Percentiles rank a stretch among this genome's conserved stretches.
Evolutionary conservation across 1,140 invertebrate species (phyloP).

Genomic region (Ganaspis sp.): DNA sequence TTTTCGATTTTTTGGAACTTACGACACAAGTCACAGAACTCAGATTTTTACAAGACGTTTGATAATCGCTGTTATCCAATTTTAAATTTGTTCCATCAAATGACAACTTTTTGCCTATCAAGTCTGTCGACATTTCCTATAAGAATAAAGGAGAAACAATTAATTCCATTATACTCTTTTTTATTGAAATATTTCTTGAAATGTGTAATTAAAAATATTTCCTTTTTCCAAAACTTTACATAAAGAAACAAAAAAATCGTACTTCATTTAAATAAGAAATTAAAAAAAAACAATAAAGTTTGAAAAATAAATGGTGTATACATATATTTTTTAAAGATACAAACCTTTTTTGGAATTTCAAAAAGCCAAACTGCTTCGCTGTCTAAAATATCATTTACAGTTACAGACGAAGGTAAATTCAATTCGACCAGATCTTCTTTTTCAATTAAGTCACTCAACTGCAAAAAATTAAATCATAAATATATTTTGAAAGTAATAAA

Average conservation of each 20-base stretch:
- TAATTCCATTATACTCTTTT: not conserved
- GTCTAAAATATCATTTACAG: not conserved
- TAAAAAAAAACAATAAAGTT: not conserved
- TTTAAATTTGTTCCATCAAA: not conserved
- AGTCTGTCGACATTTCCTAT: not conserved
- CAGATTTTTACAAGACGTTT: not conserved
- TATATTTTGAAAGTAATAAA: not conserved
- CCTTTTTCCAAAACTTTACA: no score
- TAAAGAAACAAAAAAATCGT: no score
- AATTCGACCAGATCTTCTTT: not conserved
- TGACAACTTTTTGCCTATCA: not conserved
- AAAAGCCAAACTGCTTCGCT: not conserved
- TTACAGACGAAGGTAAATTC: not conserved
- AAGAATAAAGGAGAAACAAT: not conserved
- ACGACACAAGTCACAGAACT: not conserved
- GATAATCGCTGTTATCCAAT: not conserved
- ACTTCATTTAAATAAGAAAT: not conserved
- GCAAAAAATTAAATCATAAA: not conserved
- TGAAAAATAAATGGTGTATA: not conserved
- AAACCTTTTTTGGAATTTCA: constrained; percentile 11
- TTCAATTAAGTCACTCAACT: not conserved
- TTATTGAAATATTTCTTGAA: no score
- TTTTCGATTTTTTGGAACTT: not conserved
- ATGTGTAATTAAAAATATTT: no score
- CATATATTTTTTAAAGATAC: not conserved